Conservation (phyloP, 30 jellyfish, hydroid and myxozoan genomes). For the Phacellophora camtschatica region DNA sequence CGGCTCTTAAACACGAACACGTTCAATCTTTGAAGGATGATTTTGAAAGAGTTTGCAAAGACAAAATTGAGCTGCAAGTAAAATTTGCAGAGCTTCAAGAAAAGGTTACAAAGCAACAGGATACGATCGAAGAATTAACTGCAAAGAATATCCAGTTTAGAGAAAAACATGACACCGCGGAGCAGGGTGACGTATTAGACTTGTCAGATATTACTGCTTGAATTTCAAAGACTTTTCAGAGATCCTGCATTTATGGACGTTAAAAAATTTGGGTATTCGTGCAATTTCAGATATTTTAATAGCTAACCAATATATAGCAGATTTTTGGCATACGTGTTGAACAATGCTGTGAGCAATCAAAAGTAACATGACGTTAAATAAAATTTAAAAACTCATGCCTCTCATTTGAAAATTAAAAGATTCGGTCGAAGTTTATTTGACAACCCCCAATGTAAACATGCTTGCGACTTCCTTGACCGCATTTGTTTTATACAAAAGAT, state of each 20-base stretch:
- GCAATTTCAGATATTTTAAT: no score
- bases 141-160: slow-evolving; percentile 12
- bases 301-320: no score
- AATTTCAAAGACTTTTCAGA: background rate
- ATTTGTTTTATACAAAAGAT: no score
- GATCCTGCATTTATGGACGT: background rate
- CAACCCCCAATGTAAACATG: no score
- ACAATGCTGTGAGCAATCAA: no score
- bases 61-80: slow-evolving; percentile 66
- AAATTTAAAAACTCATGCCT: no score
- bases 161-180: slow-evolving; percentile 7
- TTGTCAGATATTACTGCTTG: slow-evolving; percentile 26
- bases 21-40: slow-evolving; percentile 70
- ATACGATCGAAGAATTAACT: slow-evolving; percentile 5
- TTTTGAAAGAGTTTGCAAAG: slow-evolving; percentile 52
- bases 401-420: no score
- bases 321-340: no score
- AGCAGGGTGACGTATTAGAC: slow-evolving; percentile 8
- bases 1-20: slow-evolving; percentile 74
- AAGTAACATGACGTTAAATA: no score
- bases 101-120: slow-evolving; percentile 30
- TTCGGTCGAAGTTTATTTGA: no score
- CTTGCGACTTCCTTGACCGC: no score
- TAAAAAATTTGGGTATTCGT: no score
- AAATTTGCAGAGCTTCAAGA: slow-evolving; percentile 38